Percentiles rank a stretch among this genome's conserved stretches.
These are phyloP conservation scores for Apotomis turbidana DNA, from an alignment of 2,888 invertebrate species.

Conservation along the genomic window DNA sequence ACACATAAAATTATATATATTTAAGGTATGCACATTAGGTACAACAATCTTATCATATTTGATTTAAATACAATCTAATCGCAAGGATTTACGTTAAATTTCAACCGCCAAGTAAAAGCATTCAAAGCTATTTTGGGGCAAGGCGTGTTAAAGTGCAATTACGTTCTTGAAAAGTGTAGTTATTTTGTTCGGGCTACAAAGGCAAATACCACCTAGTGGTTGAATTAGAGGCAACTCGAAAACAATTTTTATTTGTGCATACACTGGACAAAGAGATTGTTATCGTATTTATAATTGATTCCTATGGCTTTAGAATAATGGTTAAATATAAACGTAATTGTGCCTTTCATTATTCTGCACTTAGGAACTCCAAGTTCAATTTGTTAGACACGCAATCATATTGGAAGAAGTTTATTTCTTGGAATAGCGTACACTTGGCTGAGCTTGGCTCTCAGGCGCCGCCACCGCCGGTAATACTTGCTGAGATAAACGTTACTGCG, in stretches of 20 bases:
- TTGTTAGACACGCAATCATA: no score
- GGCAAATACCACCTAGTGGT: conserved; percentile 33
- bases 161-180: conserved; percentile 23
- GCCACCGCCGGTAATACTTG: no score
- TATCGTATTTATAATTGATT: conserved; percentile 25
- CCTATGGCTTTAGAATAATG: neutral
- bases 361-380: no score
- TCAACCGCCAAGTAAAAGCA: conserved; percentile 9
- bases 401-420: no score
- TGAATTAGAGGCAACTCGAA: conserved; percentile 31
- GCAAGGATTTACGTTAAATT: conserved; percentile 5
- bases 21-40: neutral
- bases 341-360: no score
- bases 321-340: no score
- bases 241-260: conserved; percentile 7
- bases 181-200: conserved; percentile 36
- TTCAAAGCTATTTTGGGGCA: conserved; percentile 15
- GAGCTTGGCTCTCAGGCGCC: no score
- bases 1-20: no score
- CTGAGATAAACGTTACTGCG: no score
- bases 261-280: conserved; percentile 23
- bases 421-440: no score
- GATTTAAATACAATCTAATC: conserved; percentile 11
- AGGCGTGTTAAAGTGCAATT: conserved; percentile 38
- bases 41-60: neutral